phyloP scores from a whole-genome alignment of 1,140 invertebrate species.

The Drosophila ananassae region DNA sequence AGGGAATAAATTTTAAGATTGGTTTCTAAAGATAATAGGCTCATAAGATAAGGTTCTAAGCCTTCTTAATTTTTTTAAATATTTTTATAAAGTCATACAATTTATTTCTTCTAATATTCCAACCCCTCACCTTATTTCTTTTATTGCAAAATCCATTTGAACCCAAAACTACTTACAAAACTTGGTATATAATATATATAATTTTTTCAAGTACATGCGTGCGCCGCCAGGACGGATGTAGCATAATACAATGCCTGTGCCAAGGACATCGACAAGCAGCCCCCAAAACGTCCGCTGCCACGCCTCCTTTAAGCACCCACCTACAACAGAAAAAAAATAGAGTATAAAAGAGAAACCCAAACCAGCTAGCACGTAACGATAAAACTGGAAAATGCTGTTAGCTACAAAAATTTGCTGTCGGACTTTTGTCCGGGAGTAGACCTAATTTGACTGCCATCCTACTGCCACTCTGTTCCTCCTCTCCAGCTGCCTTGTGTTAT shows the following conservation, averaged over 20 bases:
- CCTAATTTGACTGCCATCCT: slow-evolving; percentile 37
- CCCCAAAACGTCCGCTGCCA: slow-evolving; percentile 4
- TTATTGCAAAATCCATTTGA: not conserved
- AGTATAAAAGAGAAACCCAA: not conserved
- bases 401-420: slow-evolving; percentile 76
- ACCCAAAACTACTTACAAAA: not conserved
- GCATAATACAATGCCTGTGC: slow-evolving; percentile 64
- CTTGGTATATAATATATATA: not conserved
- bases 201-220: slow-evolving; percentile 21
- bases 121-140: not conserved
- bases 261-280: slow-evolving; percentile 61
- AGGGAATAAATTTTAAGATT: too few relatives aligned
- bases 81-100: not conserved
- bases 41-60: too few relatives aligned
- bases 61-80: too few relatives aligned
- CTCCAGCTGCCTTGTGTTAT: not conserved
- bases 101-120: not conserved
- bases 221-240: not conserved
- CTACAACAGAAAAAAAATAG: not conserved
- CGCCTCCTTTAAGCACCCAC: slow-evolving; percentile 1
- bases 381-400: slow-evolving; percentile 82
- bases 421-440: slow-evolving; percentile 57
- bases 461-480: not conserved
- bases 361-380: slow-evolving; percentile 54
- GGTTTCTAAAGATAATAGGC: too few relatives aligned